phyloP scores from a whole-genome alignment of 2,113 vertebrate species.

The Amia ocellicauda region DNA sequence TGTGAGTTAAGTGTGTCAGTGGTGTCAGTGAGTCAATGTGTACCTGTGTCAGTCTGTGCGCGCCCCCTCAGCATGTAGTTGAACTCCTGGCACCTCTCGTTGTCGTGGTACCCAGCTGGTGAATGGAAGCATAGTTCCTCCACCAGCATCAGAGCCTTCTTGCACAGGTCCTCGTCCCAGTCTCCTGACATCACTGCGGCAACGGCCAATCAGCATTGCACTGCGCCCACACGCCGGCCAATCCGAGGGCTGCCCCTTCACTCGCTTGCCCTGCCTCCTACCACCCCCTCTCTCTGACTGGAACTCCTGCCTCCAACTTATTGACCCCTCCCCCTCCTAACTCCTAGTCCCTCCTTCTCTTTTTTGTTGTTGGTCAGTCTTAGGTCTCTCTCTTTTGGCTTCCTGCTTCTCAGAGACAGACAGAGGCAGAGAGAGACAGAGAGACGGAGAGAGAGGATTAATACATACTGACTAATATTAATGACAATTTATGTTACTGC shows the following conservation, averaged over 20 bases:
- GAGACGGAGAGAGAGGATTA: conserved; percentile 12
- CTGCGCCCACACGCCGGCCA: conserved; percentile 53
- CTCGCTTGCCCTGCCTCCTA: conserved; percentile 51
- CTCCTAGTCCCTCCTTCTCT: neutral
- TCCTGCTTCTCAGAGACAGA: conserved; percentile 23
- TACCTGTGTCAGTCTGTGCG: conserved; percentile 73
- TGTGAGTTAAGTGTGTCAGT: conserved; percentile 2
- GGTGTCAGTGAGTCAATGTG: conserved; percentile 9
- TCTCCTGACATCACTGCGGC: conserved; percentile 80
- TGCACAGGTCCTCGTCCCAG: conserved; percentile 87
- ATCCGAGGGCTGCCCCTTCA: conserved; percentile 54
- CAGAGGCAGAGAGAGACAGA: conserved; percentile 22
- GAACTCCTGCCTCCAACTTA: conserved; percentile 22
- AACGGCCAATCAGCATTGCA: conserved; percentile 69
- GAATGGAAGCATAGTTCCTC: conserved; percentile 81
- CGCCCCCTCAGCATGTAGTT: conserved; percentile 71
- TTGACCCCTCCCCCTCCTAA: conserved; percentile 45
- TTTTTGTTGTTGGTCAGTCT: conserved; percentile 18
- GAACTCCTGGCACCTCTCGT: conserved; percentile 80
- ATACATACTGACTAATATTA: neutral
- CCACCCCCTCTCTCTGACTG: conserved; percentile 37
- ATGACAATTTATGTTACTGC: no score
- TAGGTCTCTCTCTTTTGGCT: conserved; percentile 35
- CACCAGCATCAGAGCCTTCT: conserved; percentile 77
- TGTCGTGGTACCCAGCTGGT: conserved; percentile 65